Conservation (phyloP, 2,888 invertebrate species). For the Lepidocyrtoides sp. region DNA sequence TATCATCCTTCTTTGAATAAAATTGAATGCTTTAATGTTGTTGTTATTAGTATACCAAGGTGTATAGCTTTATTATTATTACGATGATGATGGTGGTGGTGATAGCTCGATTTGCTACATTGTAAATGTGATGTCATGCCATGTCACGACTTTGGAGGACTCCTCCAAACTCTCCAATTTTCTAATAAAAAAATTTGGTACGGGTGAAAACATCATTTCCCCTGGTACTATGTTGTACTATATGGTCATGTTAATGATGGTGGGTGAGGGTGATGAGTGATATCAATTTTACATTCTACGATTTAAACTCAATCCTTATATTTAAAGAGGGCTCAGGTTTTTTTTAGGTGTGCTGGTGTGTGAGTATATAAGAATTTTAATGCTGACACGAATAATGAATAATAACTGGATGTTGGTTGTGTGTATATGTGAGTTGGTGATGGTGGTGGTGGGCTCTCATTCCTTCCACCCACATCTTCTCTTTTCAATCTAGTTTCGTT, state of each 20-base stretch:
- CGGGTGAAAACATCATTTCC: slow-evolving; percentile 25
- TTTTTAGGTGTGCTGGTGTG: background rate
- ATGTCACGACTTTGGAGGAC: slow-evolving; percentile 38
- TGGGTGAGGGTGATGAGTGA: slow-evolving; percentile 9
- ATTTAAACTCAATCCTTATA: slow-evolving; percentile 34
- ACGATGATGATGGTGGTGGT: background rate
- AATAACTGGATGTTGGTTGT: background rate
- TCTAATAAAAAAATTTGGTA: background rate
- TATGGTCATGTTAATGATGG: background rate
- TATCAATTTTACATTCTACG: slow-evolving; percentile 25
- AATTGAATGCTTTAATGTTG: slow-evolving; percentile 39
- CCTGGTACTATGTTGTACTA: too few species aligned
- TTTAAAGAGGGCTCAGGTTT: slow-evolving; percentile 52
- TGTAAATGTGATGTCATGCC: slow-evolving; percentile 57
- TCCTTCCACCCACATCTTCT: slow-evolving; percentile 17
- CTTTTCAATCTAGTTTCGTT: slow-evolving; percentile 33
- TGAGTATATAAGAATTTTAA: background rate
- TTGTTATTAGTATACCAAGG: slow-evolving; percentile 41
- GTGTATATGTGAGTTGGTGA: slow-evolving; percentile 1
- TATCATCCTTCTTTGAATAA: background rate
- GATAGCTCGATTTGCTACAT: background rate
- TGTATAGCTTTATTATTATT: slow-evolving; percentile 3
- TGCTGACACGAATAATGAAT: slow-evolving; percentile 55
- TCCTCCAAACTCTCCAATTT: too few species aligned
- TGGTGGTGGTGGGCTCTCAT: slow-evolving; percentile 1